Percentiles rank a stretch among this genome's conserved stretches.
Evolutionary conservation across 2,888 invertebrate species (phyloP).

Genomic region (Plebejus melissa): DNA sequence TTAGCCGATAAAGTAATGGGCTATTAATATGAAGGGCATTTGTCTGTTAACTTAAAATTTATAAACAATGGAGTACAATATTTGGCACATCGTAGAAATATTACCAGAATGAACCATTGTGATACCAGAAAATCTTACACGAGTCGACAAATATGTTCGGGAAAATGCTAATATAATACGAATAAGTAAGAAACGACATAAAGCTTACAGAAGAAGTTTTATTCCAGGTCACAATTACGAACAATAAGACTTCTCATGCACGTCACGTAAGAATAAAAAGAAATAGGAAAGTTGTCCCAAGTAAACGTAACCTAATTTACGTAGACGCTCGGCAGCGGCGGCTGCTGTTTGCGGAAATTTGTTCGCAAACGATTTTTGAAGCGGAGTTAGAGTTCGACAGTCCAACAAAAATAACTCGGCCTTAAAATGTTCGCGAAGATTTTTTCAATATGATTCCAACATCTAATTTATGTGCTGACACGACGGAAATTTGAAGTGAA

Average conservation of each 20-base stretch:
- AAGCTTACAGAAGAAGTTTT: conserved; percentile 8
- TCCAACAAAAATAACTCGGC: conserved; percentile 50
- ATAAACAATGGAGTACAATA: neutral
- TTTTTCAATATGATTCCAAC: conserved; percentile 6
- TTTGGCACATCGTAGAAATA: neutral
- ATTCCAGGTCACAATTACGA: conserved; percentile 23
- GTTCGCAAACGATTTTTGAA: conserved; percentile 58
- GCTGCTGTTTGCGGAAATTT: conserved; percentile 57
- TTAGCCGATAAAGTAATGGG: neutral
- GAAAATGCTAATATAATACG: neutral
- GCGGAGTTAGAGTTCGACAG: conserved; percentile 46
- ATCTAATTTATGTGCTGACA: conserved; percentile 10
- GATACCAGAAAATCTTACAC: neutral
- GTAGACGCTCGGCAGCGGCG: conserved; percentile 54
- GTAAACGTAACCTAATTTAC: conserved; percentile 64
- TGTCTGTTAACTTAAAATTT: no score
- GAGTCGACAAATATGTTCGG: neutral
- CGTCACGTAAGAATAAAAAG: conserved; percentile 32
- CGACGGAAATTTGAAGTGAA: neutral
- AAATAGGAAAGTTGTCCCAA: conserved; percentile 40
- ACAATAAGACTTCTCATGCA: conserved; percentile 25
- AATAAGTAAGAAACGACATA: neutral
- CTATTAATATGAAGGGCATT: no score
- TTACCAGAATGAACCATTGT: neutral
- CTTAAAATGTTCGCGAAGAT: conserved; percentile 16